These are phyloP conservation scores for Caerostris extrusa DNA, from an alignment of 1,140 invertebrate species.

Conservation along the genomic window DNA sequence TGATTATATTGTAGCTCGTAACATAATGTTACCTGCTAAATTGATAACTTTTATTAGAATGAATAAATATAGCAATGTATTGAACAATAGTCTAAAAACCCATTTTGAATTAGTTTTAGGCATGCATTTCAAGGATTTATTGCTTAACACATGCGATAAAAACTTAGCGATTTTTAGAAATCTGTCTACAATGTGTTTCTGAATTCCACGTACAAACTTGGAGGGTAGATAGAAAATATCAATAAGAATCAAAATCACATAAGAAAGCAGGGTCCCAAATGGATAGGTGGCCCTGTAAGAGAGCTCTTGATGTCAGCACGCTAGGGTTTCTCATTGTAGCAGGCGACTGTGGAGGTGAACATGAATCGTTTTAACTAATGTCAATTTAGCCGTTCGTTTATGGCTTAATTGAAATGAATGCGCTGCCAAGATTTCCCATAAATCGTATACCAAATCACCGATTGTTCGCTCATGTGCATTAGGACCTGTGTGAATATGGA, in stretches of 20 bases:
- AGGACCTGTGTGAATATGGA: no score
- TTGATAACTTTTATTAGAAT: no score
- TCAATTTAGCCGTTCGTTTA: not conserved
- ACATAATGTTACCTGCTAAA: no score
- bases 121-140: no score
- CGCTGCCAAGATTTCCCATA: slow-evolving; percentile 7
- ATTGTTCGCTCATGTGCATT: not conserved
- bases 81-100: no score
- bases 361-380: slow-evolving; percentile 6
- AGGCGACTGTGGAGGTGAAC: not conserved
- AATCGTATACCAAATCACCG: not conserved
- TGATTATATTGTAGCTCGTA: no score
- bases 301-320: not conserved
- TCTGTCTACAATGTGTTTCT: not conserved
- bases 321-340: not conserved
- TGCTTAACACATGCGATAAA: no score
- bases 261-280: not conserved
- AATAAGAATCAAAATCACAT: not conserved
- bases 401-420: not conserved
- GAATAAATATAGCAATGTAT: no score
- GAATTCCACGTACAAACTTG: not conserved
- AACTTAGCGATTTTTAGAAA: no score
- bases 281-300: not conserved
- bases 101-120: no score
- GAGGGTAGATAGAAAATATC: not conserved